Evolutionary conservation across 2,113 vertebrate genomes (phyloP).

Genomic region (Hydrochoerus hydrochaeris): DNA sequence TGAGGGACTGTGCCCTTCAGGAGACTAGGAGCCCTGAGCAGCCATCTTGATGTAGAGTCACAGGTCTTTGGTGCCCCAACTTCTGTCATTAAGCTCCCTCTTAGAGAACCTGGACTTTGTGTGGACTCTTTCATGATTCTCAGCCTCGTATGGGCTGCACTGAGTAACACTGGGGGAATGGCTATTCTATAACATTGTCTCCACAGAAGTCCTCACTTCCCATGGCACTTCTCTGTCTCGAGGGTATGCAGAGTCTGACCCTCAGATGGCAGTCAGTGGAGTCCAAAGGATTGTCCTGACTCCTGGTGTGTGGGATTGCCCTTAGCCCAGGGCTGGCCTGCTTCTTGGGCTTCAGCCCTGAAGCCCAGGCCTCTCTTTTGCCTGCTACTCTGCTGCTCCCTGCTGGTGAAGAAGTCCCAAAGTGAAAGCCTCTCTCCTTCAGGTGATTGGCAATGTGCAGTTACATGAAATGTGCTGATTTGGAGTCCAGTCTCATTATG

Average conservation of each 20-base stretch:
- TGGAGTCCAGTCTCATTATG: background rate
- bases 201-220: rapidly evolving
- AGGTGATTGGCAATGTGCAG: too few relatives aligned
- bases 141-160: too few relatives aligned
- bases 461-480: too few relatives aligned
- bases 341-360: background rate
- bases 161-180: too few relatives aligned
- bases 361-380: background rate
- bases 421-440: background rate
- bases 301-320: background rate
- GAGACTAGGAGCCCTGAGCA: background rate
- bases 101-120: background rate
- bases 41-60: background rate
- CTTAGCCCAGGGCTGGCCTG: background rate
- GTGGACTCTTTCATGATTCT: background rate
- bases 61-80: background rate
- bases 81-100: too few relatives aligned
- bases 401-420: background rate
- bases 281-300: background rate
- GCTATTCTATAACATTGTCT: background rate
- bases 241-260: too few relatives aligned
- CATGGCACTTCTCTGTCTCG: too few relatives aligned
- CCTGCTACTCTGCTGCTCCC: background rate
- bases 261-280: rapidly evolving
- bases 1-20: too few relatives aligned